These are phyloP conservation scores for Trissonchulus latispiculum DNA, from an alignment of 2,888 invertebrate genomes.

Conservation along the genomic window DNA sequence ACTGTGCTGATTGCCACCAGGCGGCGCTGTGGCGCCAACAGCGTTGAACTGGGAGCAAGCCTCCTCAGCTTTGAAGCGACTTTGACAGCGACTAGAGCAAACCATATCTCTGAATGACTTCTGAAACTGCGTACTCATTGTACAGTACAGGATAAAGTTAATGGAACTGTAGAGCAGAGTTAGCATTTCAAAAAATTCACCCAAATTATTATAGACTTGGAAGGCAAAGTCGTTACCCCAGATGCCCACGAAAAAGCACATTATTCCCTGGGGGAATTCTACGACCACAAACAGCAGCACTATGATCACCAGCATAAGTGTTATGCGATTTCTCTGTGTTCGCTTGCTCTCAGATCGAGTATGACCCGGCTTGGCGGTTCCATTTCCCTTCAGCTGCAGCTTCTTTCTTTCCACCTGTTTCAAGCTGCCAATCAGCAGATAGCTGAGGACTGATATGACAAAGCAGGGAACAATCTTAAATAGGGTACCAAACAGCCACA, in stretches of 20 bases:
- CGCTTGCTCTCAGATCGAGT: not conserved
- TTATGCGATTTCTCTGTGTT: slow-evolving; percentile 26
- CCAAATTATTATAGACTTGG: slow-evolving; percentile 34
- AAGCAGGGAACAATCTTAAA: slow-evolving; percentile 34
- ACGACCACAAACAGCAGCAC: slow-evolving; percentile 33
- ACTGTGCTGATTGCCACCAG: too few species aligned
- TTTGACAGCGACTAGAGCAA: not conserved
- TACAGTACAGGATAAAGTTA: slow-evolving; percentile 36
- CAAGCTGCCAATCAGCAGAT: slow-evolving; percentile 27
- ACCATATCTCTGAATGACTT: not conserved
- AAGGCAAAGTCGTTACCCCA: slow-evolving; percentile 33
- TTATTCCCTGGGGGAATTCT: slow-evolving; percentile 34
- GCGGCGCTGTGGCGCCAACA: too few species aligned
- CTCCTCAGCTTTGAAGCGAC: too few species aligned
- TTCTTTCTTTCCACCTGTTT: slow-evolving; percentile 30
- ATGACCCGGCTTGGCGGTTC: not conserved
- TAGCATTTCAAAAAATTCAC: slow-evolving; percentile 36
- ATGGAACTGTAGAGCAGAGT: slow-evolving; percentile 34
- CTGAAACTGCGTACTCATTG: slow-evolving; percentile 27
- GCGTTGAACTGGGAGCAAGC: too few species aligned
- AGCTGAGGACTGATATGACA: slow-evolving; percentile 27
- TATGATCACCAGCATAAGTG: slow-evolving; percentile 33
- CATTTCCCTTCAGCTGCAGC: not conserved
- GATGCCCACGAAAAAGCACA: slow-evolving; percentile 33
- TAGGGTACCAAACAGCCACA: slow-evolving; percentile 36